Base-by-base conservation (phyloP, 2,888 invertebrate genomes). In the Tenthredo distinguenda region DNA sequence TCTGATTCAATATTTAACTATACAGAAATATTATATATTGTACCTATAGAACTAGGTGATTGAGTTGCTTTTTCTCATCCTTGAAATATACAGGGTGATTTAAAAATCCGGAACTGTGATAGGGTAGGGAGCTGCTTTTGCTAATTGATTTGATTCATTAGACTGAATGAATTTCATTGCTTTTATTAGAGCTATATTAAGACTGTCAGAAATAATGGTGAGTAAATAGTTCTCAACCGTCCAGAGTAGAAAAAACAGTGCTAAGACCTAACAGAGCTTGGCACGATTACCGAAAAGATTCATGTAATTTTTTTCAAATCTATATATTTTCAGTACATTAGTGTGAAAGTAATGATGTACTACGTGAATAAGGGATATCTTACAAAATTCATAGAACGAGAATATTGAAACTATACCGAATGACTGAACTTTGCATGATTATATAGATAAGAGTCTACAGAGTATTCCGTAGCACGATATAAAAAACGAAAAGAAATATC, bases 11-110 rank as follows among this genome's bases (percentile, higher is more conserved):
- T 81, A 62, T 18, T 83, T 71, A 71, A 71, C 87, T 87, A 90
- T 89, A 88, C 88, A 90, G 87, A 89, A 90, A 71, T 83, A 71
- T 83, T 83, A 62, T 83, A 83, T 50, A 43, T 74, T 83, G 18
- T 83, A 83, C 83, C 83, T 83, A 83, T 83, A 83, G 50, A 83
- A 83, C 83, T 83, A 83, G 65, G 83, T 71, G 83, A 83, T 50
- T 83, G 83, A 68, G 37, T 83, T 83, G 47, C 40, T 83, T 47
- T 83, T 50, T 55, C 18, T 65, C 71, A 71, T 68, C 68, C 71
- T 68, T 71, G 47, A 85, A 47, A 84, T 21, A 68, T 85, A 85
- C 72, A 65, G 82, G 85, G 79, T 85, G 82, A 85, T 85, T 82
- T 55, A 81, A 55, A 68, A 79, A 71, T 79, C 85, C 81, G 85